These are phyloP conservation scores for Tetranychus urticae DNA, from an alignment of 1,140 invertebrate genomes.

Conservation along the genomic window DNA sequence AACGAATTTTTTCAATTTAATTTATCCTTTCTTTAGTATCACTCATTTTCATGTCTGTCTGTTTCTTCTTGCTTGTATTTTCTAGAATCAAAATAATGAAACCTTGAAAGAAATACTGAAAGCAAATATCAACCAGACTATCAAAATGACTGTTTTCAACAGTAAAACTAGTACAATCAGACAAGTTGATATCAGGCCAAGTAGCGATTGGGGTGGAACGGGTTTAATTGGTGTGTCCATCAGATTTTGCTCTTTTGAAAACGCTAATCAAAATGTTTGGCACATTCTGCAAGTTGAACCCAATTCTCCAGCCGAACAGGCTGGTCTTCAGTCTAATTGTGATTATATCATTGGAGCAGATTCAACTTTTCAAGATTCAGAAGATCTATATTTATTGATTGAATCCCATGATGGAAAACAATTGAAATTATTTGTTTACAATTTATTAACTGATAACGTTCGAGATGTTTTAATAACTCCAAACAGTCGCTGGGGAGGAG, in stretches of 20 bases:
- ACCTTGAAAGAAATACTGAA: constrained; percentile 82
- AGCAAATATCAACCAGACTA: constrained; percentile 58
- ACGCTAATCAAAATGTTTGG: constrained; percentile 99
- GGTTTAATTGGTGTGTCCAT: constrained; percentile 93
- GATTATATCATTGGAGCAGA: constrained; percentile 99
- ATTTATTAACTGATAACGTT: constrained; percentile 71
- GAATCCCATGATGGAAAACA: constrained; percentile 85
- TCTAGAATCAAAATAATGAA: constrained; percentile 87
- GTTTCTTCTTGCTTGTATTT: constrained; percentile 1
- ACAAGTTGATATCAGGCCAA: constrained; percentile 67
- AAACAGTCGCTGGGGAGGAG: constrained; percentile 76
- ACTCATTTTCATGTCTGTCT: too few relatives aligned
- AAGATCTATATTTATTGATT: constrained; percentile 90
- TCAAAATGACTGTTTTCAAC: constrained; percentile 82
- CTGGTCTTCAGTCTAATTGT: constrained; percentile 64
- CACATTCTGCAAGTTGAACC: constrained; percentile 89
- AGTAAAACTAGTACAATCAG: constrained; percentile 87
- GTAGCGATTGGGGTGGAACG: constrained; percentile 60
- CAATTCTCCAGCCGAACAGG: constrained; percentile 72
- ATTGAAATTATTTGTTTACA: constrained; percentile 96
- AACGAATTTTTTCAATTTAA: too few relatives aligned
- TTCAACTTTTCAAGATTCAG: constrained; percentile 79
- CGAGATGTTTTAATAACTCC: constrained; percentile 59
- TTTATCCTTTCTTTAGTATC: too few relatives aligned
- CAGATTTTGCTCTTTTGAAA: constrained; percentile 96